Evolutionary conservation across 2,797 vertebrate species (phyloP).

Genomic region (Choloepus didactylus): DNA sequence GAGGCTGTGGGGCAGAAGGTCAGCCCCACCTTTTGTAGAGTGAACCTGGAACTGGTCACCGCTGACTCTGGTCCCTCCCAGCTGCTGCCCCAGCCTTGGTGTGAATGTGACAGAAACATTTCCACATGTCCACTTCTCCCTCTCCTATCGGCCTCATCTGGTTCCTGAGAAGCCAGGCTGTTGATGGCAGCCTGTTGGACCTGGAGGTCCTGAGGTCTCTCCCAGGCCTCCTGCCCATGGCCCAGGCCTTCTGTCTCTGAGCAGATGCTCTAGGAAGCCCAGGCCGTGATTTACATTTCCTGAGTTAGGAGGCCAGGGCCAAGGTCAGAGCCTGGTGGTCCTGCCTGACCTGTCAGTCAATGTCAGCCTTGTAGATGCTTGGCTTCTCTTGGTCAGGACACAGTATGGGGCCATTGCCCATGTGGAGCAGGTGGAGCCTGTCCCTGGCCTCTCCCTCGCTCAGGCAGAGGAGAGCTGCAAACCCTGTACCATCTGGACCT

Average conservation of each 20-base stretch:
- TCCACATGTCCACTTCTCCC: not conserved
- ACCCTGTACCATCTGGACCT: not conserved
- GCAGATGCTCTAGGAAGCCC: not conserved
- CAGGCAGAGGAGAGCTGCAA: not conserved
- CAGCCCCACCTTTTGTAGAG: not conserved
- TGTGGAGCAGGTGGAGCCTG: not conserved
- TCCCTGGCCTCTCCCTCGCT: not conserved
- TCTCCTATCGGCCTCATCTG: not conserved
- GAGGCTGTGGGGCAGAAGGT: not conserved
- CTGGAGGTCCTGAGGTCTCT: not conserved
- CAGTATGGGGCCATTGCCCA: not conserved
- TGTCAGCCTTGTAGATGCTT: not conserved
- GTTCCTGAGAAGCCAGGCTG: not conserved
- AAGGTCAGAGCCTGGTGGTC: accelerated
- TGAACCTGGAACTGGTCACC: not conserved
- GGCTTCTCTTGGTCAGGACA: not conserved
- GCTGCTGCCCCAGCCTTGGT: not conserved
- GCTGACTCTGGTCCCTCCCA: not conserved
- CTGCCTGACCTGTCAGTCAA: not conserved
- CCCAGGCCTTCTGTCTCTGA: not conserved
- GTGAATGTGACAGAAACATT: not conserved
- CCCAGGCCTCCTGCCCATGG: not conserved
- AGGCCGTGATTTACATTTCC: not conserved
- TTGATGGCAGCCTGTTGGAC: not conserved
- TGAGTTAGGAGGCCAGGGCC: not conserved